Conservation (phyloP, 2,888 invertebrate species). For the Leptogaster cylindrica region DNA sequence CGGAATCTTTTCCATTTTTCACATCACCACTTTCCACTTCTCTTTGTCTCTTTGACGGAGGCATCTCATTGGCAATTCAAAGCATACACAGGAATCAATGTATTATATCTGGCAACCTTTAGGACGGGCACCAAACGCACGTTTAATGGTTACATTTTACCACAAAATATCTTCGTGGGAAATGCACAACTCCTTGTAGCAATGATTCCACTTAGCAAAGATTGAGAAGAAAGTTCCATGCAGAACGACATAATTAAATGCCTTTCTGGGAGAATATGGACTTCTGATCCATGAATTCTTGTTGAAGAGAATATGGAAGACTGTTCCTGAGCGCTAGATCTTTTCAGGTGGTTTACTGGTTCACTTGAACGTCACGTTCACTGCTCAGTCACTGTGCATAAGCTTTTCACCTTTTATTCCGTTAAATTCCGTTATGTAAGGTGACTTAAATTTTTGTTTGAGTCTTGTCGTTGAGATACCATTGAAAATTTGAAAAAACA, state of each 20-base stretch:
- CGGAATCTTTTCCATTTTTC: slow-evolving; percentile 25
- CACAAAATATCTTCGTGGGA: slow-evolving; percentile 33
- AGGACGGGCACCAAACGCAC: slow-evolving; percentile 17
- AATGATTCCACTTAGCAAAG: slow-evolving; percentile 1
- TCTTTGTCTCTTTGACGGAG: no score
- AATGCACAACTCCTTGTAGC: slow-evolving; percentile 5
- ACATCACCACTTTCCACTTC: slow-evolving; percentile 3
- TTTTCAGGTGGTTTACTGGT: slow-evolving; percentile 39
- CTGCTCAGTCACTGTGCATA: slow-evolving; percentile 36
- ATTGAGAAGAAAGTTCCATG: slow-evolving; percentile 25
- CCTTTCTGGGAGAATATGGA: slow-evolving; percentile 34
- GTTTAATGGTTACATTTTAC: slow-evolving; percentile 36
- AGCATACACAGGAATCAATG: slow-evolving; percentile 26
- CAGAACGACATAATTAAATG: slow-evolving; percentile 36
- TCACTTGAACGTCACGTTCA: slow-evolving; percentile 31
- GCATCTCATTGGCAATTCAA: slow-evolving; percentile 22
- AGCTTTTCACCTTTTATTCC: slow-evolving; percentile 29
- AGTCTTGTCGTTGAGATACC: no score
- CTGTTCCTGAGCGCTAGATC: slow-evolving; percentile 18
- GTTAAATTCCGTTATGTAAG: no score
- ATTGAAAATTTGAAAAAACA: no score
- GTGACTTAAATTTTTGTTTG: no score
- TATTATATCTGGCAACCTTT: slow-evolving; percentile 35
- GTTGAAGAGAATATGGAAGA: slow-evolving; percentile 24
- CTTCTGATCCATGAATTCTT: slow-evolving; percentile 39